Evolutionary conservation across 2,888 invertebrate species (phyloP).

Genomic region (Nomada ferruginata): DNA sequence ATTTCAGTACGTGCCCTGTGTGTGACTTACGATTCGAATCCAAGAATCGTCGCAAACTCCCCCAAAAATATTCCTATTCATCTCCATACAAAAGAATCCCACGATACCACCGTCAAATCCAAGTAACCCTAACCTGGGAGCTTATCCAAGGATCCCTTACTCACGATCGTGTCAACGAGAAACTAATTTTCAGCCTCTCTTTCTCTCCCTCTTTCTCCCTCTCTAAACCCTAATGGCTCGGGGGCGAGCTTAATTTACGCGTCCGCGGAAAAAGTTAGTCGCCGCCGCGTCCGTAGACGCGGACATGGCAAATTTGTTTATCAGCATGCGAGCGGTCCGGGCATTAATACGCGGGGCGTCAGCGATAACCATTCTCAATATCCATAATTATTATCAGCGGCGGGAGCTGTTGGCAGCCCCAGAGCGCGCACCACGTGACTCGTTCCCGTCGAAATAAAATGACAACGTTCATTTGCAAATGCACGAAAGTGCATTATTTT

Average conservation of each 20-base stretch:
- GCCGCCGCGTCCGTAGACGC: conserved; percentile 53
- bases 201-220: too few relatives aligned
- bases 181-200: conserved; percentile 13
- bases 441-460: conserved; percentile 77
- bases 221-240: conserved; percentile 8
- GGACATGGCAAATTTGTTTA: conserved; percentile 76
- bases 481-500: conserved; percentile 79
- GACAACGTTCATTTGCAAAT: conserved; percentile 81
- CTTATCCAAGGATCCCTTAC: background rate
- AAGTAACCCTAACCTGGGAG: background rate
- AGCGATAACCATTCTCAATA: conserved; percentile 81
- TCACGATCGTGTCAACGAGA: background rate
- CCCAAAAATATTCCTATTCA: background rate
- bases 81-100: background rate
- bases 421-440: conserved; percentile 62
- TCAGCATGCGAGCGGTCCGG: conserved; percentile 61
- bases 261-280: conserved; percentile 56
- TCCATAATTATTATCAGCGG: conserved; percentile 80
- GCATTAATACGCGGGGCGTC: conserved; percentile 78
- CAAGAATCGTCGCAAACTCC: background rate
- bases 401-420: conserved; percentile 67
- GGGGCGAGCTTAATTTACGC: conserved; percentile 5
- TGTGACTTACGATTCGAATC: too few relatives aligned
- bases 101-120: background rate
- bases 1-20: too few relatives aligned